Percentiles rank a stretch among this genome's conserved stretches.
These are phyloP conservation scores for Poeciliopsis paucimaculata DNA, from an alignment of 2,797 vertebrate genomes.

Conservation along the genomic window DNA sequence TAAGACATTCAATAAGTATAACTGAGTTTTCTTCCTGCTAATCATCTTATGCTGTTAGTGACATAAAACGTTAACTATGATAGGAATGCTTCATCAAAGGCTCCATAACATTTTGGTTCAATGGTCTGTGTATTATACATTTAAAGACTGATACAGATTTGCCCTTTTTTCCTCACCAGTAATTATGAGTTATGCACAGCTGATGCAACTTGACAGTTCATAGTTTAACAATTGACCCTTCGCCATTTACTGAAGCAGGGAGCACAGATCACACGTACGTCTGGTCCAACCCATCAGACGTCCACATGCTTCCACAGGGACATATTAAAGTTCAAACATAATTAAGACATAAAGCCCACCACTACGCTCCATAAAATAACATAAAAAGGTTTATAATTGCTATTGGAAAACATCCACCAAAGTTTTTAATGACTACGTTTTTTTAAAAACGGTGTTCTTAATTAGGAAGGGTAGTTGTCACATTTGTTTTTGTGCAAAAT, in stretches of 20 bases:
- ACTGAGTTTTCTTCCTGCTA: not conserved
- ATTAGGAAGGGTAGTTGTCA: not conserved
- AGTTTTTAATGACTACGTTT: not conserved
- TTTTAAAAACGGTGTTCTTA: not conserved
- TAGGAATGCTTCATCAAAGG: not conserved
- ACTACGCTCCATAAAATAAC: not conserved
- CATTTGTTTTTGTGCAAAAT: not conserved
- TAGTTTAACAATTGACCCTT: constrained; percentile 2
- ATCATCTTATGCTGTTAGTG: not conserved
- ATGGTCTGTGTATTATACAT: not conserved
- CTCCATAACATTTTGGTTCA: not conserved
- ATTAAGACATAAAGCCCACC: not conserved
- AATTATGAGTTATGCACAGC: not conserved
- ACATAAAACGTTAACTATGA: not conserved
- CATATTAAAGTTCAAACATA: not conserved
- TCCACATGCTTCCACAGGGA: not conserved
- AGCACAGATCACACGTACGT: not conserved
- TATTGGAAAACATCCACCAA: not conserved
- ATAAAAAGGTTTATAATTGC: not conserved
- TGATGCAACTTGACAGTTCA: not conserved
- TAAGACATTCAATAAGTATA: not conserved
- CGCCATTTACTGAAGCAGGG: not conserved
- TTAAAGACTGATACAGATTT: constrained; percentile 6
- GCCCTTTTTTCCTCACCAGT: not conserved
- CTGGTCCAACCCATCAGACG: not conserved